Evolutionary conservation across 2,797 vertebrate species (phyloP), one percentile per base, ranked within the genome.

Genomic region (Ataeniobius toweri): DNA sequence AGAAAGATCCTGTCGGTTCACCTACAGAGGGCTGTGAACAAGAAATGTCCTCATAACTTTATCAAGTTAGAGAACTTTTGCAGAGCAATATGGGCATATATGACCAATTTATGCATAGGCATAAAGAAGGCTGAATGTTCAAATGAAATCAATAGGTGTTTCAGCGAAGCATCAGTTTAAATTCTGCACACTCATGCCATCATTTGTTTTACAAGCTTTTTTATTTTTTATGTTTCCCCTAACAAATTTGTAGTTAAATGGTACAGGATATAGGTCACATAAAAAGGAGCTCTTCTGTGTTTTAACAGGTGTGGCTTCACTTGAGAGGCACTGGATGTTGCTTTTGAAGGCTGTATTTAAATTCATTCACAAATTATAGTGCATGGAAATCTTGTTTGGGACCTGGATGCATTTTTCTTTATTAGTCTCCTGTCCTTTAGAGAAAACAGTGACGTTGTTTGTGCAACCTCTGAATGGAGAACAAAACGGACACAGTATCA

Each of bases 361-460:
- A 78, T 72, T 80, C 55, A 70, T 18, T 89, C 78, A 63, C 71
- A 86, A 71, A 69, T 76, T 75, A 56, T 84, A 58, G 75, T 44
- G 69, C 74, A 51, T 78, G 79, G 74, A 89, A 81, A 83, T 79
- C 75, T 81, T 80, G 87, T 58, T 63, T 61, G n/a, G 71, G 87
- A 71, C 79, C 90, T 83, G 72, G 74, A 71, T 81, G 65, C 65
- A 16, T 78, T 86, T 88, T 86, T 85, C 68, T 89, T 90, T 89
- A 88, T 86, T 85, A 26, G 75, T 76, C 71, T 67, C n/a, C 48
- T 61, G 75, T 87, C 65, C 76, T 80, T 76, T 9, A 80, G 69
- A 80, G 67, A 46, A n/a, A 48, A 69, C n/a, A 16, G 24, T 24
- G 36, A 10, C 36, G 10, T 20, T 63, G 16, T 48, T 69, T 26